These are phyloP conservation scores for Meandrusa payeni DNA, from an alignment of 2,888 invertebrate genomes.

Conservation along the genomic window DNA sequence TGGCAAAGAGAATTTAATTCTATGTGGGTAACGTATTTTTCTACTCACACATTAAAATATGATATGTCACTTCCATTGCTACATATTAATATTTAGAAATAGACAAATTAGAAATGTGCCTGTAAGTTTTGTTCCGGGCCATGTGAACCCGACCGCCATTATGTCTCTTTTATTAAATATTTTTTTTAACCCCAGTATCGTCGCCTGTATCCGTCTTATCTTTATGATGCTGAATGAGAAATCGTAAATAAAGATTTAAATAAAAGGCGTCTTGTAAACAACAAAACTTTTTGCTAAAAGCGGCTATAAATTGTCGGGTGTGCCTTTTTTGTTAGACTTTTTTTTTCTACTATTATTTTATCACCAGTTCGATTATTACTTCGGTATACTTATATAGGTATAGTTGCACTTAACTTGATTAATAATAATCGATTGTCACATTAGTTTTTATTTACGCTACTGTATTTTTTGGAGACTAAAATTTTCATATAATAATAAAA, in stretches of 20 bases:
- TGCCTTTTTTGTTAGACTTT: constrained; percentile 25
- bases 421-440: constrained; percentile 1
- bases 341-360: constrained; percentile 14
- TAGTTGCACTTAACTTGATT: background rate
- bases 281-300: constrained; percentile 75
- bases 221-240: constrained; percentile 58
- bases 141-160: too few relatives aligned
- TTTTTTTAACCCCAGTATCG: constrained; percentile 2
- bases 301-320: constrained; percentile 60
- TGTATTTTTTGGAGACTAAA: background rate
- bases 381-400: background rate
- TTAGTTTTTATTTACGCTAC: constrained; percentile 8
- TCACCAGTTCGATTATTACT: constrained; percentile 15
- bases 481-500: too few relatives aligned
- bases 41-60: too few relatives aligned
- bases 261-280: constrained; percentile 75
- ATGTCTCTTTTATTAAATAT: too few relatives aligned
- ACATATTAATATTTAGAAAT: too few relatives aligned
- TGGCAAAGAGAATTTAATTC: too few relatives aligned
- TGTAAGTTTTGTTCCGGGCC: too few relatives aligned
- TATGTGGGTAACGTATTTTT: too few relatives aligned
- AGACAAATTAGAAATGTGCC: too few relatives aligned
- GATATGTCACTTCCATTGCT: too few relatives aligned
- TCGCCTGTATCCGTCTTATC: constrained; percentile 54
- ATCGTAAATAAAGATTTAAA: constrained; percentile 74